Evolutionary conservation across 1,140 invertebrate genomes (phyloP).

Genomic region (Trichomalopsis sarcophagae): DNA sequence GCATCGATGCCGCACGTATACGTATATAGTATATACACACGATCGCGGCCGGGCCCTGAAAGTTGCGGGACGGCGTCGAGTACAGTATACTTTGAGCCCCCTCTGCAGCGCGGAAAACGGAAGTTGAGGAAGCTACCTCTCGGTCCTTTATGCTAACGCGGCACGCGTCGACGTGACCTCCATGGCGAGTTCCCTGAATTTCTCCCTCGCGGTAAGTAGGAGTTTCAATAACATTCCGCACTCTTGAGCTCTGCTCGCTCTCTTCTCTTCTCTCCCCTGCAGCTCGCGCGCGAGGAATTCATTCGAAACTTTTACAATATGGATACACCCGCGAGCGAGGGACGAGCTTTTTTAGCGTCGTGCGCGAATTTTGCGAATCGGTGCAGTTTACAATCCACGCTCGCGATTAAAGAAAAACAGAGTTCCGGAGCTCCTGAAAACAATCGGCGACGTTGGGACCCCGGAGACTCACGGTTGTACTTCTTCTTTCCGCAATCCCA

Average conservation of each 20-base stretch:
- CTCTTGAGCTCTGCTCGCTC: not conserved
- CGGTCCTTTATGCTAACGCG: conserved; percentile 15
- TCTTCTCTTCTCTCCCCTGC: not conserved
- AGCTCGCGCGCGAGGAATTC: not conserved
- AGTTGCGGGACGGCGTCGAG: conserved; percentile 4
- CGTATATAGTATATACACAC: not conserved
- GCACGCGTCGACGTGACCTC: conserved; percentile 1
- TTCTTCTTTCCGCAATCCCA: conserved; percentile 6
- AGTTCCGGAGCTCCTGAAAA: not conserved
- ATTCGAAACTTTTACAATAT: conserved; percentile 48
- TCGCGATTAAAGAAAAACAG: not conserved
- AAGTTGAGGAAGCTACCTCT: conserved; percentile 14
- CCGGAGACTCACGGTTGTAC: not conserved
- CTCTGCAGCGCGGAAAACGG: not conserved
- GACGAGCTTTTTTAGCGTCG: not conserved
- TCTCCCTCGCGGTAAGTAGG: conserved; percentile 26
- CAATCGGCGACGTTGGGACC: too few species aligned
- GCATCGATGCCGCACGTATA: not conserved
- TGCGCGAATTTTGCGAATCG: not conserved
- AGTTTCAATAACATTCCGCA: conserved; percentile 50
- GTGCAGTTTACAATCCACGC: too few species aligned
- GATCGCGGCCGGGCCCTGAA: not conserved
- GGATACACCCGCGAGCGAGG: too few species aligned
- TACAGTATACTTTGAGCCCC: not conserved
- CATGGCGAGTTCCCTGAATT: conserved; percentile 30